Percentiles rank a stretch among this genome's conserved stretches.
These are phyloP conservation scores for Scalopus aquaticus DNA, from an alignment of 2,113 vertebrate genomes.

Conservation along the genomic window DNA sequence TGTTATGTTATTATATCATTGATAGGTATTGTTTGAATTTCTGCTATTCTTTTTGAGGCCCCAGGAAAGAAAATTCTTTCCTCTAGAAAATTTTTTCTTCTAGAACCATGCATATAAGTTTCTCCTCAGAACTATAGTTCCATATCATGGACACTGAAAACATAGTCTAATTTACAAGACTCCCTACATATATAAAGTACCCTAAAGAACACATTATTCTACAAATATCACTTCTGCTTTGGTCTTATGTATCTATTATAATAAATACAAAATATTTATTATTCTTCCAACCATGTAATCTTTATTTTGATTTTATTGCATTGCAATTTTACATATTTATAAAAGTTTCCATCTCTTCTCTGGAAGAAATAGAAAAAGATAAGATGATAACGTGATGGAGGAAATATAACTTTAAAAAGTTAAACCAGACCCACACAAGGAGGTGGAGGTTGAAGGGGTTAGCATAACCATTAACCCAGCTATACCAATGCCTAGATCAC, in stretches of 20 bases:
- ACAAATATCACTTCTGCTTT: neutral
- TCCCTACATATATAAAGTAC: neutral
- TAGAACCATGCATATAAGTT: neutral
- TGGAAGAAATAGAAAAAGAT: neutral
- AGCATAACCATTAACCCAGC: too few species aligned
- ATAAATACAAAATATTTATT: neutral
- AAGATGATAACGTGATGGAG: too few species aligned
- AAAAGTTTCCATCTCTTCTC: neutral
- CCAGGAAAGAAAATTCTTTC: neutral
- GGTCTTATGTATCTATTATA: neutral
- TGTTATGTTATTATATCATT: too few species aligned
- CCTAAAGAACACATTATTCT: neutral
- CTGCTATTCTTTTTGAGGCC: neutral
- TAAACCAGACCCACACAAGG: too few species aligned
- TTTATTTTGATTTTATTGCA: neutral
- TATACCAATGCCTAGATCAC: too few species aligned
- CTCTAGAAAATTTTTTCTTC: too few species aligned
- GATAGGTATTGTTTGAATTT: neutral
- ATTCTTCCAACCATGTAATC: neutral
- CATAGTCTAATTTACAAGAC: neutral
- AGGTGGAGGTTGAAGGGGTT: too few species aligned
- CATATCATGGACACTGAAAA: neutral
- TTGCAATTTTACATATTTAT: neutral
- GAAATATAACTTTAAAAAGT: too few species aligned
- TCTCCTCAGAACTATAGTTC: neutral